Percentiles rank a stretch among this genome's conserved stretches.
Conservation (phyloP, 2,888 invertebrate species). For the Parnassius orleans region DNA sequence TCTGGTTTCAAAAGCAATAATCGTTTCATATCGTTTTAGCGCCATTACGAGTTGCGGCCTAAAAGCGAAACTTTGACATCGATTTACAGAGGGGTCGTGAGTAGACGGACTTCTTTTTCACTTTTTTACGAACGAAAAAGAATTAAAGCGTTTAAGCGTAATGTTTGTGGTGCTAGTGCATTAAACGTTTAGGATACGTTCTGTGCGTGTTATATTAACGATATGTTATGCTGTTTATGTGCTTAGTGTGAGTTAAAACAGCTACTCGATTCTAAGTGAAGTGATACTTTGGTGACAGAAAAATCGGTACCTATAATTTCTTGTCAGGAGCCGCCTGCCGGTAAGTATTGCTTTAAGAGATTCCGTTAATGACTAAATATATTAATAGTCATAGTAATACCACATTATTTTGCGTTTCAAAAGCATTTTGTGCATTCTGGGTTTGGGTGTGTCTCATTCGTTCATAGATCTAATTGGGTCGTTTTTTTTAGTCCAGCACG, state of each 20-base stretch:
- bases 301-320: conserved; percentile 46
- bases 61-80: conserved; percentile 70
- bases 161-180: conserved; percentile 76
- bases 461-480: conserved; percentile 49
- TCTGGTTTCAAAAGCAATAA: conserved; percentile 39
- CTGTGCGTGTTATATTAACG: conserved; percentile 65
- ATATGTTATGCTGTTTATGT: conserved; percentile 67
- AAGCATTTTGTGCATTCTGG: conserved; percentile 25
- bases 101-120: conserved; percentile 46
- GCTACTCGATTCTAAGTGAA: conserved; percentile 53
- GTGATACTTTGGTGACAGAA: conserved; percentile 63
- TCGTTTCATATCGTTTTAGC: conserved; percentile 36
- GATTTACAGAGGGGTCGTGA: conserved; percentile 67
- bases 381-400: conserved; percentile 47
- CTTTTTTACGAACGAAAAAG: conserved; percentile 65
- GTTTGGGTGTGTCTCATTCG: conserved; percentile 68
- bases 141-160: conserved; percentile 63
- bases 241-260: conserved; percentile 71
- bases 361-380: conserved; percentile 45
- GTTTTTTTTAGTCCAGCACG: conserved; percentile 48
- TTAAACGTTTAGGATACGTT: conserved; percentile 55
- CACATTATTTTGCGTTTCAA: conserved; percentile 8
- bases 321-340: conserved; percentile 60
- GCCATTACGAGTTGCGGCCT: conserved; percentile 53
- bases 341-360: conserved; percentile 56